Percentiles rank a stretch among this genome's conserved stretches.
These are phyloP conservation scores for Sinocyclocheilus anshuiensis DNA, from an alignment of 2,113 vertebrate genomes.

Conservation along the genomic window DNA sequence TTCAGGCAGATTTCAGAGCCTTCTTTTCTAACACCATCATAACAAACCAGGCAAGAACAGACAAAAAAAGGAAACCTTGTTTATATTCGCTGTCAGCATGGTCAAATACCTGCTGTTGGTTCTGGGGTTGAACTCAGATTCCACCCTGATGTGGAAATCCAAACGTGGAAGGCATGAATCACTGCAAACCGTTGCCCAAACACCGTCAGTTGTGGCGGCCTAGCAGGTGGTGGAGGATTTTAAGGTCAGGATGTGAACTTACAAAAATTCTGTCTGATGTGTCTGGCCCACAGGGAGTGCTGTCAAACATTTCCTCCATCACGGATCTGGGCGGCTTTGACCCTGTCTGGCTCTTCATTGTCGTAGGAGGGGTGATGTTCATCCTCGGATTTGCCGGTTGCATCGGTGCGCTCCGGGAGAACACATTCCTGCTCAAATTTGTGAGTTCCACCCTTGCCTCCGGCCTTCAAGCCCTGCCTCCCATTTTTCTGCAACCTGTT, in stretches of 20 bases:
- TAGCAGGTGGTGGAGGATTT: constrained; percentile 25
- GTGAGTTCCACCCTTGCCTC: constrained; percentile 71
- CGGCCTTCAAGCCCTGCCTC: neutral
- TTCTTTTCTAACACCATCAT: neutral
- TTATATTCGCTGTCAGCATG: neutral
- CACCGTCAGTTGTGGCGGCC: neutral
- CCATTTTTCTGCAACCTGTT: neutral
- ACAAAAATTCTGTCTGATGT: neutral
- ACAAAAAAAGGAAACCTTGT: constrained; percentile 10
- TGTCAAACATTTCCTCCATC: constrained; percentile 89
- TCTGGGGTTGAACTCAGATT: neutral
- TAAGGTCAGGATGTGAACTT: constrained; percentile 26
- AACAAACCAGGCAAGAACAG: neutral
- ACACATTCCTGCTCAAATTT: constrained; percentile 90
- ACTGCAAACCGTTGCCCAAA: neutral
- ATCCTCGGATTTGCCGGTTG: constrained; percentile 90
- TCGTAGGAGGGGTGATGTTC: constrained; percentile 89
- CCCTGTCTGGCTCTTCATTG: constrained; percentile 92
- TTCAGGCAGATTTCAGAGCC: neutral
- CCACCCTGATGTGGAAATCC: constrained; percentile 8
- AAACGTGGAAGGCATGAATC: constrained; percentile 9
- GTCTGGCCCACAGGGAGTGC: constrained; percentile 78
- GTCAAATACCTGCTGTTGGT: neutral
- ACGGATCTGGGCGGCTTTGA: constrained; percentile 90
- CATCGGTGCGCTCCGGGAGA: constrained; percentile 89